phyloP scores from a whole-genome alignment of 2,797 vertebrate genomes.

The Leptatherina wallacei region DNA sequence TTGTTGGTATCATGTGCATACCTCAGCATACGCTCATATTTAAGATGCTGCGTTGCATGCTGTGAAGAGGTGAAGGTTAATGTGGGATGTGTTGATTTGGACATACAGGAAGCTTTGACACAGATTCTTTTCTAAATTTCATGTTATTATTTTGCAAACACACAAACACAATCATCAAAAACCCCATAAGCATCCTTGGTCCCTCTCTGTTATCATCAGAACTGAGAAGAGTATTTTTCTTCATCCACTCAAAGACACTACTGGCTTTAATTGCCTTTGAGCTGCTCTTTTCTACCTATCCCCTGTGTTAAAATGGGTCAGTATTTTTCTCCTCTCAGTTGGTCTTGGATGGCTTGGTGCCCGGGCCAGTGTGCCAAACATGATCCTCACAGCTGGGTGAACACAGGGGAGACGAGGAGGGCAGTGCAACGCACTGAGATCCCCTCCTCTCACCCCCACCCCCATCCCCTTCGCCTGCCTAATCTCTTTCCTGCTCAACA shows the following conservation, averaged over 20 bases:
- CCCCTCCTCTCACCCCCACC: neutral
- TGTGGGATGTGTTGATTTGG: constrained; percentile 17
- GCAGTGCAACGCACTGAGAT: constrained; percentile 31
- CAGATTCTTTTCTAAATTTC: constrained; percentile 21
- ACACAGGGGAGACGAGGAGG: constrained; percentile 61
- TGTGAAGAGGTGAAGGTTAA: constrained; percentile 2
- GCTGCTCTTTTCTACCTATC: constrained; percentile 46
- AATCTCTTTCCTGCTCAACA: constrained; percentile 59
- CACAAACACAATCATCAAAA: constrained; percentile 4
- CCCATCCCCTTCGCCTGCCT: constrained; percentile 26
- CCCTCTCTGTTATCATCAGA: constrained; percentile 13
- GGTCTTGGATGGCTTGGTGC: constrained; percentile 42
- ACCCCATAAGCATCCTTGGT: neutral
- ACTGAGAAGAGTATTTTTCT: constrained; percentile 22
- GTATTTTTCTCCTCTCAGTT: constrained; percentile 44
- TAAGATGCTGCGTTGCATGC: constrained; percentile 11
- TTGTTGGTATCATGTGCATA: constrained; percentile 41
- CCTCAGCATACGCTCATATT: constrained; percentile 10
- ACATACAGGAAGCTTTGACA: neutral
- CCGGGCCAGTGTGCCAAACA: constrained; percentile 60
- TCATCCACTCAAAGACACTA: constrained; percentile 34
- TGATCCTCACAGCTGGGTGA: constrained; percentile 67
- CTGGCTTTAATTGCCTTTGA: constrained; percentile 35
- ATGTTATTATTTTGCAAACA: constrained; percentile 4
- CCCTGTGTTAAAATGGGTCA: constrained; percentile 50